A percentile compares a stretch with the other conserved stretches of the same genome.
Evolutionary conservation across 2,888 invertebrate species (phyloP).

Genomic region (Lapara coniferarum): DNA sequence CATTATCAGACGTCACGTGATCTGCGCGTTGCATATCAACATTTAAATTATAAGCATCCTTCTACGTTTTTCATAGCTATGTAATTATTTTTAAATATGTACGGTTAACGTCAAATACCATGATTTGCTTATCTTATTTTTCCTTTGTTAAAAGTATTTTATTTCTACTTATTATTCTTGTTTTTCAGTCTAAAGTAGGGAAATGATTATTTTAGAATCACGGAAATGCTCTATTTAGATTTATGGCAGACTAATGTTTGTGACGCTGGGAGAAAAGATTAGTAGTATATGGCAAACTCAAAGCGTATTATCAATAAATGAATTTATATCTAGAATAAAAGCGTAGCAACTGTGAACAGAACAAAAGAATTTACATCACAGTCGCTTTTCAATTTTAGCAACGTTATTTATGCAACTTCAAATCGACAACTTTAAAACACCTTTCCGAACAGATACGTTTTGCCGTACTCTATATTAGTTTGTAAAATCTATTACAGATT

Average conservation of each 20-base stretch:
- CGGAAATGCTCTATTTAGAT: background rate
- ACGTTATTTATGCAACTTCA: background rate
- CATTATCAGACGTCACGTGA: constrained; percentile 65
- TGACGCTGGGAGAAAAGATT: background rate
- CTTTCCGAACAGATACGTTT: too few species aligned
- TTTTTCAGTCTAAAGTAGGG: background rate
- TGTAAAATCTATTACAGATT: background rate
- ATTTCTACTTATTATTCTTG: background rate
- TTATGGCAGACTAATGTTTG: background rate
- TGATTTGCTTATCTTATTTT: background rate
- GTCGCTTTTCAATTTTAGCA: background rate
- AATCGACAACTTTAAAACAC: background rate
- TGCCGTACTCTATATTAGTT: background rate
- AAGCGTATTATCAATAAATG: background rate
- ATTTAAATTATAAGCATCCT: constrained; percentile 26
- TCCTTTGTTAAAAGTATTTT: background rate
- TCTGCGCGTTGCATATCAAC: constrained; percentile 48
- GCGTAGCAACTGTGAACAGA: background rate
- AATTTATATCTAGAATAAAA: background rate
- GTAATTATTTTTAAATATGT: background rate
- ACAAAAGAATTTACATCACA: background rate
- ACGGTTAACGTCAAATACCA: background rate
- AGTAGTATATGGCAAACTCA: background rate
- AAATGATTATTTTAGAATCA: background rate
- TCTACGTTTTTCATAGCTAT: background rate